Percentiles rank a stretch among this genome's conserved stretches.
Evolutionary conservation across 2,888 invertebrate species (phyloP).

Genomic region (Acrobasis suavella): DNA sequence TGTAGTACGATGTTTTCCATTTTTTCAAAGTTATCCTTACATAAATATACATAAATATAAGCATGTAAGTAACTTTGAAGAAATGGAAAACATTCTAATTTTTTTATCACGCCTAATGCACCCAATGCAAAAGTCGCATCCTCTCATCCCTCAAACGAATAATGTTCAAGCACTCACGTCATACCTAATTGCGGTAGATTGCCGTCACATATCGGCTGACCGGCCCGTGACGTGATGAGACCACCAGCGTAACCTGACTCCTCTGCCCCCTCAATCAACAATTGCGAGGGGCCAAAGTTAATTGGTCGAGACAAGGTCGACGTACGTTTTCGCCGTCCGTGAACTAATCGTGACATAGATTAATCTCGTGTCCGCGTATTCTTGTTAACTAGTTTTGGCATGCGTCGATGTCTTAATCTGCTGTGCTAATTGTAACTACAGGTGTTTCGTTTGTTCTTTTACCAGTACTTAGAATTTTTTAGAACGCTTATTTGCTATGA

Average conservation of each 20-base stretch:
- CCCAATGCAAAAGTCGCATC: not conserved
- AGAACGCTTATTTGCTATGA: not conserved
- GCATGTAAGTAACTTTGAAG: no score
- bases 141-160: not conserved
- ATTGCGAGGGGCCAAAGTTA: conserved; percentile 22
- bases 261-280: conserved; percentile 5
- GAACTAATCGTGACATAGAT: conserved; percentile 27
- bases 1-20: no score
- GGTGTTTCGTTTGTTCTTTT: not conserved
- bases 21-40: no score
- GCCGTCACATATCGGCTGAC: conserved; percentile 53
- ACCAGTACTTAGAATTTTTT: not conserved
- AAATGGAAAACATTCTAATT: no score
- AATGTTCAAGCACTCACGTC: conserved; percentile 50
- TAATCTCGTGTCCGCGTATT: conserved; percentile 22
- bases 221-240: conserved; percentile 49
- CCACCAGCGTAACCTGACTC: conserved; percentile 43
- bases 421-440: conserved; percentile 12
- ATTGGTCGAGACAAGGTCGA: conserved; percentile 20
- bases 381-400: conserved; percentile 26
- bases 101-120: not conserved
- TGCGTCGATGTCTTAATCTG: conserved; percentile 15
- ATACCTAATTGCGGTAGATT: conserved; percentile 65
- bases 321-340: conserved; percentile 25
- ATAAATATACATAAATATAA: no score